These are phyloP conservation scores for Amphibalanus amphitrite DNA, from an alignment of 1,140 invertebrate species.

Conservation along the genomic window DNA sequence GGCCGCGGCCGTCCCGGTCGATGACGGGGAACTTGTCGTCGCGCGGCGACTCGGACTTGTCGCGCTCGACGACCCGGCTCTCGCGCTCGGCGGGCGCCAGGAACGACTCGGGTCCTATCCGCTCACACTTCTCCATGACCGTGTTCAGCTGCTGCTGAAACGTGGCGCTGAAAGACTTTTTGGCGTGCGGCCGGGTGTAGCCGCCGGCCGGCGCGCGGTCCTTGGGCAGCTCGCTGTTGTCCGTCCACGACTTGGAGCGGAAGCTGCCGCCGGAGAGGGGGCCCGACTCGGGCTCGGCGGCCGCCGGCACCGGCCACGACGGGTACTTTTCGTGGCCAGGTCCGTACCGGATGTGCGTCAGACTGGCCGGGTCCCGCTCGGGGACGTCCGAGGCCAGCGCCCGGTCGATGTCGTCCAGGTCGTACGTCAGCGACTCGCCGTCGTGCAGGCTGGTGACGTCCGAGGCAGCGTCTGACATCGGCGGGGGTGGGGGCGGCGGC, in stretches of 20 bases:
- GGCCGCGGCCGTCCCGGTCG: slow-evolving; percentile 42
- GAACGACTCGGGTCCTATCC: slow-evolving; percentile 39
- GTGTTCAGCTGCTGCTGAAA: slow-evolving; percentile 51
- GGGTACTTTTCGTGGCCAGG: slow-evolving; percentile 63
- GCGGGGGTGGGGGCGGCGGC: slow-evolving; percentile 19
- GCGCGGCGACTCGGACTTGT: slow-evolving; percentile 19
- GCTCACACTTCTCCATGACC: slow-evolving; percentile 53
- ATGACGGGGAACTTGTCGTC: slow-evolving; percentile 33
- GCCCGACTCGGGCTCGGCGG: slow-evolving; percentile 20
- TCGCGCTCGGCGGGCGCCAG: slow-evolving; percentile 6
- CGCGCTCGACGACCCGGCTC: background rate
- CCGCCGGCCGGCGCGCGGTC: slow-evolving; percentile 40
- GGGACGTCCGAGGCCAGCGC: background rate
- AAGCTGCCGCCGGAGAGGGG: slow-evolving; percentile 19
- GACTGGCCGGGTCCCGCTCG: slow-evolving; percentile 42
- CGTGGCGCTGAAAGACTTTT: slow-evolving; percentile 38
- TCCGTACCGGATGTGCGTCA: slow-evolving; percentile 42
- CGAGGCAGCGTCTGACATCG: slow-evolving; percentile 19
- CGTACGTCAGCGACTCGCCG: background rate
- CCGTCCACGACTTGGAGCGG: slow-evolving; percentile 52
- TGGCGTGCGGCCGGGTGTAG: slow-evolving; percentile 48
- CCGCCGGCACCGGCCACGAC: slow-evolving; percentile 47
- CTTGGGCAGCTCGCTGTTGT: slow-evolving; percentile 53
- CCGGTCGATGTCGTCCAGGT: background rate
- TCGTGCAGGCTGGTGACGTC: slow-evolving; percentile 17